Evolutionary conservation across 2,113 vertebrate genomes (phyloP), one percentile per base, ranked within the genome.

Genomic region (Melanotaenia duboulayi): DNA sequence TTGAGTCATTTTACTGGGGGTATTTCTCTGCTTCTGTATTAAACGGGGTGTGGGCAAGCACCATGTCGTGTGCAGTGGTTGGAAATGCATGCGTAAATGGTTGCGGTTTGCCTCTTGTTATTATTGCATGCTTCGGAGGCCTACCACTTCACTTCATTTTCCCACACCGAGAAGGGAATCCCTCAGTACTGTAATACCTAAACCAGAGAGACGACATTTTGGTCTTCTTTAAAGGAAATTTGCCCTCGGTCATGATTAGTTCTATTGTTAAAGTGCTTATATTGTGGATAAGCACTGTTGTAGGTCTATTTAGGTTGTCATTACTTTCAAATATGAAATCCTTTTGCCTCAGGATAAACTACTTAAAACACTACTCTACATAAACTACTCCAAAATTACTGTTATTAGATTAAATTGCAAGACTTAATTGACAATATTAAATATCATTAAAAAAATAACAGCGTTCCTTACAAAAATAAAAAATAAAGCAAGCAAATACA

Each of bases 81-180:
- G 50, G 64, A 74, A 71, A 68, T 64, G 65, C 56, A 78, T 76
- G 76, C 48, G 61, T 79, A 77, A 78, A 86, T 76, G 81, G 80
- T 65, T 89, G 83, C 71, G 77, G 86, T 86, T 86, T 73, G 67
- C 81, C 78, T 78, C 74, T 60, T 90, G 70, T 82, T 86, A 81
- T 85, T 86, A 65, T 73, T 80, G 71, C 73, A 76, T 67, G 64
- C 71, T 83, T 62, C 42, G 49, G 68, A 66, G 75, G 46, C 54
- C 82, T 73, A 73, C 74, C 57, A 51, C 71, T 51, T 68, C 64
- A 51, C 71, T 51, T 68, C 64, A 80, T 64, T 54, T 48, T 23
- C 71, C 24, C 66, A 77, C 58, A 83, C 39, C 17, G 16, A 65
- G 52, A 49, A 63, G 76, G 74, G 70, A 81, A 78, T 83, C 56